Conservation (phyloP, 2,797 vertebrate species). For the Botia almorhae region DNA sequence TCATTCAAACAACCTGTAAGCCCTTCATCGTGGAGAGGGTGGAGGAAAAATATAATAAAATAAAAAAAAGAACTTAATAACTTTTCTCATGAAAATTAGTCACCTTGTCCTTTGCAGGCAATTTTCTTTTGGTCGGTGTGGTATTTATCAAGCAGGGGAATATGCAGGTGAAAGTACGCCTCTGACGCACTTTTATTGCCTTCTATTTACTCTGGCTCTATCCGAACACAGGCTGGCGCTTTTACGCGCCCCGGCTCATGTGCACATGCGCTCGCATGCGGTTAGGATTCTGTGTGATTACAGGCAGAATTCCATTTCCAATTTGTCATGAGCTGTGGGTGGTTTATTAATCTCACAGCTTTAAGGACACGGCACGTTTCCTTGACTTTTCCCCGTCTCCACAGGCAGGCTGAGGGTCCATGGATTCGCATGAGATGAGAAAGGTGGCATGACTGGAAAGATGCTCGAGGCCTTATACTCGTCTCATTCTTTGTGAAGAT, state of each 20-base stretch:
- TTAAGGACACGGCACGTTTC: slow-evolving; percentile 47
- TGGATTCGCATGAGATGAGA: neutral
- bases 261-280: neutral
- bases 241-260: neutral
- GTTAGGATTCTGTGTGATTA: slow-evolving; percentile 51
- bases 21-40: slow-evolving; percentile 60
- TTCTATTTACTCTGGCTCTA: slow-evolving; percentile 64
- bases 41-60: slow-evolving; percentile 41
- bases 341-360: slow-evolving; percentile 55
- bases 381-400: slow-evolving; percentile 34
- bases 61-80: slow-evolving; percentile 63
- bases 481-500: neutral
- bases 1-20: slow-evolving; percentile 79
- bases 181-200: slow-evolving; percentile 67
- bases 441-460: slow-evolving; percentile 13
- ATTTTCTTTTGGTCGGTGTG: slow-evolving; percentile 67
- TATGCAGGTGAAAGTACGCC: slow-evolving; percentile 65
- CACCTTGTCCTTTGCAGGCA: slow-evolving; percentile 73
- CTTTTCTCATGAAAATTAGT: slow-evolving; percentile 71
- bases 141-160: slow-evolving; percentile 71
- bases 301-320: slow-evolving; percentile 49
- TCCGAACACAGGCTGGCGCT: slow-evolving; percentile 39
- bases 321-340: slow-evolving; percentile 52
- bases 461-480: neutral
- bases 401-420: slow-evolving; percentile 6